phyloP scores from a whole-genome alignment of 2,113 vertebrate genomes.

The Xiphophorus hellerii region DNA sequence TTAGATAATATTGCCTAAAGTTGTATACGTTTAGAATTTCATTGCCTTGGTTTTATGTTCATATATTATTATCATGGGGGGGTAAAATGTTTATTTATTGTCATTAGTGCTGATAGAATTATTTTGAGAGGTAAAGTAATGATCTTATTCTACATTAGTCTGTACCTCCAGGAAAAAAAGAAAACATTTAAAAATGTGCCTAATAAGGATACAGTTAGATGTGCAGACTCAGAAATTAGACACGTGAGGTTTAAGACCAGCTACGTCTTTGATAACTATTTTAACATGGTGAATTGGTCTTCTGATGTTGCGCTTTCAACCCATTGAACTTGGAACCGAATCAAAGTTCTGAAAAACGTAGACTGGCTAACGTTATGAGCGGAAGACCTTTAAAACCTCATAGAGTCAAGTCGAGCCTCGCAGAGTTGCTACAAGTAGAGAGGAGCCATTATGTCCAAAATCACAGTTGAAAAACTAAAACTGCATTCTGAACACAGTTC shows the following conservation, averaged over 20 bases:
- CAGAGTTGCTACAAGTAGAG: no score
- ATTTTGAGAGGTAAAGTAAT: background rate
- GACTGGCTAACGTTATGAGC: no score
- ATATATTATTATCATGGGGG: background rate
- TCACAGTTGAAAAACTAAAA: no score
- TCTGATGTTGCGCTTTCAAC: no score
- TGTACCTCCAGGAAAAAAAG: background rate
- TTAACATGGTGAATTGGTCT: background rate
- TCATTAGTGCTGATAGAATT: background rate
- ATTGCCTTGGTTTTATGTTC: background rate
- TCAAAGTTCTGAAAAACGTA: no score
- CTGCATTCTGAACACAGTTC: no score
- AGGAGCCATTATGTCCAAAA: no score
- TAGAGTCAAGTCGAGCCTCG: no score
- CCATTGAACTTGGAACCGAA: no score
- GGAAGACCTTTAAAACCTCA: no score
- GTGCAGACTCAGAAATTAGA: background rate
- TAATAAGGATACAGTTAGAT: background rate
- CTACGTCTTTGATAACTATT: background rate
- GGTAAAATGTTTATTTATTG: background rate
- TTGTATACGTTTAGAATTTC: slow-evolving; percentile 8
- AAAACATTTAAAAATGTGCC: background rate
- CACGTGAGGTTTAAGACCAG: background rate
- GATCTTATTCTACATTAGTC: background rate
- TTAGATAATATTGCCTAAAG: slow-evolving; percentile 7